Base-by-base conservation (phyloP, 2,888 invertebrate species). In the Eutolmus rufibarbis region DNA sequence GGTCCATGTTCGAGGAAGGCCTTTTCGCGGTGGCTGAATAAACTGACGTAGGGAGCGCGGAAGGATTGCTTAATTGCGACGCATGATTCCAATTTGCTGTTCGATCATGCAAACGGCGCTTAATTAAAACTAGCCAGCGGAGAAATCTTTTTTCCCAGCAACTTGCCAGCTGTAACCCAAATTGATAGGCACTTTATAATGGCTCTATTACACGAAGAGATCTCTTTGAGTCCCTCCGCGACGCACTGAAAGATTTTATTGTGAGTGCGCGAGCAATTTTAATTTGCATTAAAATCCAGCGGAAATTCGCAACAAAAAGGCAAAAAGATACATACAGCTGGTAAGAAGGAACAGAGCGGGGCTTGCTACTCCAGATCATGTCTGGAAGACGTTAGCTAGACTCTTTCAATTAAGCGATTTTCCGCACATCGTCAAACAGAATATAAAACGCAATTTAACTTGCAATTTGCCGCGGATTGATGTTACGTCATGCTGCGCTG, bases 401-500 rank as follows among this genome's bases (percentile, higher is more conserved):
- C 12, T 66, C 28, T 78, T 77, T 76, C 74, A 86, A 86, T 77
- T 86, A 86, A 76, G 19, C 43, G 76, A 74, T 74, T 76, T 77
- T 77, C 76, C 43, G 77, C 86, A 77, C 86, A 86, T 78, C 86
- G 31, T 77, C 51, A n/a, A 86, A 28, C 23, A 76, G 34, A 78
- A 57, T 19, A 57, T 82, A 78, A 23, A 76, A 57, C 86, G 86
- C 57, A 78, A 51, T 76, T 77, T 76, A 77, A 77, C 76, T 76
- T 46, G 46, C 46, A 34, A 86, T 28, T 40, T 77, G 51, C 86
- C 34, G 19, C 23, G 56, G 34, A 76, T 76, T 46, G 77, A 77
- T 37, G 37, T 77, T 86, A 31, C 77, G 57, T 86, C 86, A 86
- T 57, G 56, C 77, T 86, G 86, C 12, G 77, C 46, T 86, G 56